Percentiles rank a stretch among this genome's conserved stretches.
Evolutionary conservation across 2,888 invertebrate species (phyloP).

Genomic region (Eremobia ochroleuca): DNA sequence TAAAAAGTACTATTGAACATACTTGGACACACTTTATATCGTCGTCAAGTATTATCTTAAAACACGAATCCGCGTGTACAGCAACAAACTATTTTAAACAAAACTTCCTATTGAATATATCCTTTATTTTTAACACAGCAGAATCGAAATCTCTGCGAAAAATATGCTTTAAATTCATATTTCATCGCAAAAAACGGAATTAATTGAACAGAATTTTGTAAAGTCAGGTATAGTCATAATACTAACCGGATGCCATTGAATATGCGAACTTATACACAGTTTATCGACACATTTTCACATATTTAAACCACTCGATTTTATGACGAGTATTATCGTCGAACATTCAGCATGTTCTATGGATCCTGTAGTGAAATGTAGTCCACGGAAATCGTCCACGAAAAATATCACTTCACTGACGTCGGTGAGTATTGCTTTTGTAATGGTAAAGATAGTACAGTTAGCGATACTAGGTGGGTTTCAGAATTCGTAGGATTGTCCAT

Average conservation of each 20-base stretch:
- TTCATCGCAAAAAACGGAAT: slow-evolving; percentile 16
- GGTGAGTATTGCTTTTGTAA: slow-evolving; percentile 71
- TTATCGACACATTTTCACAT: slow-evolving; percentile 71
- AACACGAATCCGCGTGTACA: slow-evolving; percentile 26
- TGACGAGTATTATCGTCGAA: slow-evolving; percentile 39
- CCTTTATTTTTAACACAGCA: background rate
- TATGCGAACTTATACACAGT: slow-evolving; percentile 70
- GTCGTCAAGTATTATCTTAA: slow-evolving; percentile 34
- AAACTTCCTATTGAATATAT: background rate
- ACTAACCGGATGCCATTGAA: slow-evolving; percentile 81
- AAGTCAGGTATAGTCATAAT: slow-evolving; percentile 19
- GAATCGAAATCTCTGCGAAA: slow-evolving; percentile 13
- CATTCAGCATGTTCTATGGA: slow-evolving; percentile 41
- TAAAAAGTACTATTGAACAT: slow-evolving; percentile 8
- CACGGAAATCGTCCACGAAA: slow-evolving; percentile 38
- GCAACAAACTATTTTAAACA: slow-evolving; percentile 27
- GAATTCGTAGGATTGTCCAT: slow-evolving; percentile 64
- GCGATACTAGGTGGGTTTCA: slow-evolving; percentile 70
- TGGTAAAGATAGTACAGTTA: slow-evolving; percentile 71
- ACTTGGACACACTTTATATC: background rate
- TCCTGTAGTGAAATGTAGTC: slow-evolving; percentile 30
- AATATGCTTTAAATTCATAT: background rate
- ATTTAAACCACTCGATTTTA: slow-evolving; percentile 53
- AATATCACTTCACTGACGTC: slow-evolving; percentile 48
- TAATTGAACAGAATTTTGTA: slow-evolving; percentile 25